Evolutionary conservation across 2,888 invertebrate species (phyloP), one percentile per base, ranked within the genome.

Genomic region (Cepaea hortensis): DNA sequence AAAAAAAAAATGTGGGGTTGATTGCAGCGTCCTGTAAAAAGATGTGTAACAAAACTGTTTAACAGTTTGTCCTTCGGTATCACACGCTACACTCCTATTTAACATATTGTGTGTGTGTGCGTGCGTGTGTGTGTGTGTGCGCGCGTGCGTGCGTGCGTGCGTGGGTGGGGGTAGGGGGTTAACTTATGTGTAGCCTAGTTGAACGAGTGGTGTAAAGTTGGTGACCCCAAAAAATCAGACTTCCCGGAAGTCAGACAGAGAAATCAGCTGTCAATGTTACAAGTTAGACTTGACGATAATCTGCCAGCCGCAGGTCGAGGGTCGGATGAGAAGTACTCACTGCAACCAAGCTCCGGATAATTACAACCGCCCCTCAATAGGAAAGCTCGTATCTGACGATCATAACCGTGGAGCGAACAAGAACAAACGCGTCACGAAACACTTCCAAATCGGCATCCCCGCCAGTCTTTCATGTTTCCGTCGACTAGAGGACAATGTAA

Each of bases 151-250:
- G n/a, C n/a, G n/a, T n/a, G n/a, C n/a, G n/a, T n/a, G n/a, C n/a
- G n/a, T n/a, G n/a, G n/a, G n/a, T n/a, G n/a, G n/a, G n/a, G n/a
- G n/a, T n/a, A n/a, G n/a, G n/a, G n/a, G n/a, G n/a, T n/a, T n/a
- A n/a, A n/a, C n/a, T n/a, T n/a, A n/a, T n/a, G n/a, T n/a, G n/a
- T n/a, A n/a, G n/a, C n/a, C n/a, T n/a, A n/a, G n/a, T 55, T 9
- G 55, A 55, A 55, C 4, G 55, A 55, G 9, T 55, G 5, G 55
- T 9, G 9, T 7, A 18, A 77, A 55, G 77, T 61, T 20, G 55
- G n/a, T 55, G 77, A 55, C 77, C 55, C n/a, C n/a, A 55, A 11
- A 55, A 50, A 61, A n/a, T 48, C 55, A 77, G 55, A 77, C 77
- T 13, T n/a, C 55, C 77, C 50, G 5, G n/a, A 3, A 11, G 4